Conservation (phyloP, 2,113 vertebrate species). For the Brachirus orientalis region DNA sequence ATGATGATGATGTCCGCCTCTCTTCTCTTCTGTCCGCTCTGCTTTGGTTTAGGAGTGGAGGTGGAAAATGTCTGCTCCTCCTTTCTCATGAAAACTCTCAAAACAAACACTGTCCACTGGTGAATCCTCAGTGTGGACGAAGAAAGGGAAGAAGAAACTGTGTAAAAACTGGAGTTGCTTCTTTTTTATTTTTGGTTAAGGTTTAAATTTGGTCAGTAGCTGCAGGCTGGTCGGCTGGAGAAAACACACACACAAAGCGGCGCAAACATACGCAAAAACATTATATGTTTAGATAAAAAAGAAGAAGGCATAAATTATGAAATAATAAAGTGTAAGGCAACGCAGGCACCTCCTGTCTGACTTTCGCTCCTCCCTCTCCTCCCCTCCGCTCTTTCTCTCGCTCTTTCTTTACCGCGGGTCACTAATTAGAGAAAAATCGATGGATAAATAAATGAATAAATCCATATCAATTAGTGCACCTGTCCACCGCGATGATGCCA, state of each 20-base stretch:
- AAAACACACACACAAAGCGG: constrained; percentile 47
- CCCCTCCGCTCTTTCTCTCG: constrained; percentile 18
- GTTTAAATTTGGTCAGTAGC: constrained; percentile 74
- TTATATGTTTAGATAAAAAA: constrained; percentile 46
- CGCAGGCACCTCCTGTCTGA: constrained; percentile 69
- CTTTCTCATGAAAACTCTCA: constrained; percentile 59
- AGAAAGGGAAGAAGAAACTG: constrained; percentile 21
- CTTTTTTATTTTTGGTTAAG: constrained; percentile 62
- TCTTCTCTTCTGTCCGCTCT: constrained; percentile 24
- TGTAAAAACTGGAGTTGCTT: constrained; percentile 29
- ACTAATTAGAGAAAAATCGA: constrained; percentile 78
- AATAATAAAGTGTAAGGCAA: constrained; percentile 72
- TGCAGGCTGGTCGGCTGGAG: constrained; percentile 67
- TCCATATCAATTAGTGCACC: constrained; percentile 65
- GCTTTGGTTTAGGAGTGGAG: constrained; percentile 70
- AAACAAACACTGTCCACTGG: constrained; percentile 40
- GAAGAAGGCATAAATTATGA: constrained; percentile 58
- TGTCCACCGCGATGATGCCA: constrained; percentile 29
- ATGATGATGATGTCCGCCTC: not conserved
- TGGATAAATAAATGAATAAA: constrained; percentile 72
- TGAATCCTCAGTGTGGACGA: constrained; percentile 10
- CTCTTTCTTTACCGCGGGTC: constrained; percentile 70
- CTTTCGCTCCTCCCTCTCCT: constrained; percentile 73
- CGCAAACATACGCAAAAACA: constrained; percentile 17
- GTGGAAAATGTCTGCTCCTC: constrained; percentile 35